Base-by-base conservation (phyloP, 2,888 invertebrate genomes). In the Folsomia manolachei region DNA sequence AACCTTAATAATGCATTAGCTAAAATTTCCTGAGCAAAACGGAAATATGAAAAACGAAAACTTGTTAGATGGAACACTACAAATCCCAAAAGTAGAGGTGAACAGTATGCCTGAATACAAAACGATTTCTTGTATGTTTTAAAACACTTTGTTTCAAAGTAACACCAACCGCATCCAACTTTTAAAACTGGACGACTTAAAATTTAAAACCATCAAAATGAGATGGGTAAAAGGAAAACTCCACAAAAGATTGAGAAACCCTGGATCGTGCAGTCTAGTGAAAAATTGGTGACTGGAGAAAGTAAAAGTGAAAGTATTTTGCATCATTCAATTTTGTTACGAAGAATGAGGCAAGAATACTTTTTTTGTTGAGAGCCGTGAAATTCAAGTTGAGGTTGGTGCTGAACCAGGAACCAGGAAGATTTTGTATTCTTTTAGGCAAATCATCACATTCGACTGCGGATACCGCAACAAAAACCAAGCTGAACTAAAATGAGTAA, bases 231-330 rank as follows among this genome's bases (percentile, higher is more conserved):
- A n/a, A n/a, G n/a, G n/a, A n/a, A n/a, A n/a, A n/a, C n/a, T n/a
- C n/a, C n/a, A n/a, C n/a, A n/a, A 39, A 39, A 14, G 39, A 39
- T 4, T 14, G 39, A 39, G 39, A 39, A 39, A 9, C 14, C 14
- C 14, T 4, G 14, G 39, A 4, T 39, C n/a, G n/a, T n/a, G n/a
- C 39, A 39, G 39, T 39, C 39, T 39, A 39, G 7, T 39, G 39
- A 39, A 39, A 39, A 39, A 39, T 39, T 39, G 39, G 14, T 9
- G 39, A 4, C 39, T 4, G 39, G 14, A 14, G 21, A 56, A 51
- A 51, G 18, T 51, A 7, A 21, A 56, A 56, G 56, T 56, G 56
- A 56, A 56, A 56, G 56, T 56, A 56, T 56, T 56, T 56, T 56
- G 56, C 56, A 56, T 56, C 56, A 56, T 56, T 56, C 56, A 56